A percentile compares a stretch with the other conserved stretches of the same genome.
These are phyloP conservation scores for Lasioglossum calceatum DNA, from an alignment of 2,888 invertebrate species.

Conservation along the genomic window DNA sequence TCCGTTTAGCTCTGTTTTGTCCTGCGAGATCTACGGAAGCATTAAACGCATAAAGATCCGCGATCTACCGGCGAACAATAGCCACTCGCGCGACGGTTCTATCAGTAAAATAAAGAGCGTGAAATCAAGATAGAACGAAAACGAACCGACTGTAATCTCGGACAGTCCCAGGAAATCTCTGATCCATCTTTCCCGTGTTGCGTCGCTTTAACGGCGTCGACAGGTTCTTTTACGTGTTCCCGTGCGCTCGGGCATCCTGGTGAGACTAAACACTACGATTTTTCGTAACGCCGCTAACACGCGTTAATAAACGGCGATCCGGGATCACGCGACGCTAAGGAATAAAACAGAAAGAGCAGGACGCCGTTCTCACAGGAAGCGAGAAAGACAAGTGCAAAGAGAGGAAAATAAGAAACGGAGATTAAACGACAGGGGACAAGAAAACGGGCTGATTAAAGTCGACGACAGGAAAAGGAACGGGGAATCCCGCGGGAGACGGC, in stretches of 20 bases:
- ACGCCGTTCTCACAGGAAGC: background rate
- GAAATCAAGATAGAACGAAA: background rate
- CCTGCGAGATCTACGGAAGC: background rate
- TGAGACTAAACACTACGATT: slow-evolving; percentile 11
- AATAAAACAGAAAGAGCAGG: background rate
- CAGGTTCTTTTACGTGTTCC: background rate
- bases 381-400: background rate
- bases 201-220: background rate
- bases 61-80: background rate
- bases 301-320: background rate
- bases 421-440: slow-evolving; percentile 27
- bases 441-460: slow-evolving; percentile 28
- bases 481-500: background rate
- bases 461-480: slow-evolving; percentile 27
- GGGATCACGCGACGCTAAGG: background rate
- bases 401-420: background rate
- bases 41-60: background rate
- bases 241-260: background rate
- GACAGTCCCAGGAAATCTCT: background rate
- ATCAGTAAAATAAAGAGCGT: background rate
- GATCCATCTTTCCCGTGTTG: background rate
- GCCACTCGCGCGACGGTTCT: background rate
- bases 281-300: slow-evolving; percentile 15
- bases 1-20: background rate
- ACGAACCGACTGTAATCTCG: background rate